Conservation (phyloP, 92 coral and sea anemone genomes). For the Epizoanthus stellaris region DNA sequence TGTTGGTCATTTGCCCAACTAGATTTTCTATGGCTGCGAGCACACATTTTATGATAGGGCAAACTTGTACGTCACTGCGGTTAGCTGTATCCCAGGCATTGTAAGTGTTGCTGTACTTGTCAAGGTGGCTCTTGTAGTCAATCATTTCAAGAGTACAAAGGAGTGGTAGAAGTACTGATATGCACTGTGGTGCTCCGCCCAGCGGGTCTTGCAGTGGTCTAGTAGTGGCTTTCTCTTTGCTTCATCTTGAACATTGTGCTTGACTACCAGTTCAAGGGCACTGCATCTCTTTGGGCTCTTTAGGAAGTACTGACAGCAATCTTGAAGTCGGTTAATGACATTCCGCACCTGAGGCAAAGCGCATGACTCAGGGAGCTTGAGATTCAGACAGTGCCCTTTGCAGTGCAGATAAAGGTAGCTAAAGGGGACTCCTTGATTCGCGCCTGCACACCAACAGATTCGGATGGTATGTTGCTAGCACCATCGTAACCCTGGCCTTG, state of each 20-base stretch:
- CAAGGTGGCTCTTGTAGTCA: neutral
- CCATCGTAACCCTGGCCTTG: conserved; percentile 54
- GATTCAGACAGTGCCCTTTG: conserved; percentile 41
- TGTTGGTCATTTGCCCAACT: no score
- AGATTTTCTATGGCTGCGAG: no score
- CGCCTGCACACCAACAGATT: conserved; percentile 30
- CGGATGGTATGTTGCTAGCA: conserved; percentile 45
- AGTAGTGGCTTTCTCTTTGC: conserved; percentile 31
- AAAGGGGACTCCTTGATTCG: conserved; percentile 33
- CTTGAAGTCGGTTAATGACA: conserved; percentile 28
- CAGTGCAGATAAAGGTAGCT: conserved; percentile 43
- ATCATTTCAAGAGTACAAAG: conserved; percentile 31
- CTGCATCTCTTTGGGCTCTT: conserved; percentile 42
- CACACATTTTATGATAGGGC: no score
- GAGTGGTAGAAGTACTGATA: conserved; percentile 49
- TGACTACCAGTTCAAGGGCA: neutral
- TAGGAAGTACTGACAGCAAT: conserved; percentile 21
- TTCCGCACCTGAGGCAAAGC: conserved; percentile 26
- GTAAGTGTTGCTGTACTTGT: conserved; percentile 32
- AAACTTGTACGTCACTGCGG: conserved; percentile 24
- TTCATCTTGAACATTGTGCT: neutral
- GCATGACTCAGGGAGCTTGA: conserved; percentile 4
- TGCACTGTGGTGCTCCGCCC: conserved; percentile 42
- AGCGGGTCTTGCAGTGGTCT: conserved; percentile 35
- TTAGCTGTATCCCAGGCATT: conserved; percentile 40